Base-by-base conservation (phyloP, 1,140 invertebrate species). In the Manduca sexta region DNA sequence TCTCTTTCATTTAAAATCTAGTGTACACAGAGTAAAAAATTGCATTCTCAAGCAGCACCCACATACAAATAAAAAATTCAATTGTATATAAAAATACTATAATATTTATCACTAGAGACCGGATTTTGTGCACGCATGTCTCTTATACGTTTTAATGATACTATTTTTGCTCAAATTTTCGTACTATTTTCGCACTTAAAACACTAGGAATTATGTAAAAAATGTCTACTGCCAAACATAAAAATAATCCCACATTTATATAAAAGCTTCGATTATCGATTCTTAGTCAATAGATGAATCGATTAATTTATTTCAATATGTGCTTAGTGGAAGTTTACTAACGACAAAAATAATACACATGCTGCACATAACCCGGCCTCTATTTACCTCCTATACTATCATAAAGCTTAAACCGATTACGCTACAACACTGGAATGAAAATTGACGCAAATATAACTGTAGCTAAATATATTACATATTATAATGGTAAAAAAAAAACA, bases 351-450 rank as follows among this genome's bases (percentile, higher is more conserved):
- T n/a, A n/a, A n/a, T n/a, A n/a, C n/a, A n/a, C 4, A 26, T 26
- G 21, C 21, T 26, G 21, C 21, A 26, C 21, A 26, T 26, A 3
- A 3, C 4, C 21, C 21, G 21, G 1, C 8, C 21, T 26, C 21
- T 26, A 26, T 8, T 5, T 26, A 26, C 8, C 0, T 26, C 21
- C 21, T 33, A 18, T 17, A 77, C 69, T 74, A 66, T 70, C 66
- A 70, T 78, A 80, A 84, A 81, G 70, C 80, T 80, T 74, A 80
- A 48, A 70, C 66, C 73, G 59, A 79, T 53, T 71, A 80, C 66
- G 53, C 79, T 83, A 83, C 3, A 62, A 57, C 70, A 78, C 70
- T 84, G 80, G 80, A 84, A 84, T 84, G 80, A 84, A 69, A 61
- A 49, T 66, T 69, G 64, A 64, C 64, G 41, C 29, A 76, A 69